Percentiles rank a stretch among this genome's conserved stretches.
Evolutionary conservation across 2,888 invertebrate species (phyloP).

Genomic region (Lacanobia wlatinum): DNA sequence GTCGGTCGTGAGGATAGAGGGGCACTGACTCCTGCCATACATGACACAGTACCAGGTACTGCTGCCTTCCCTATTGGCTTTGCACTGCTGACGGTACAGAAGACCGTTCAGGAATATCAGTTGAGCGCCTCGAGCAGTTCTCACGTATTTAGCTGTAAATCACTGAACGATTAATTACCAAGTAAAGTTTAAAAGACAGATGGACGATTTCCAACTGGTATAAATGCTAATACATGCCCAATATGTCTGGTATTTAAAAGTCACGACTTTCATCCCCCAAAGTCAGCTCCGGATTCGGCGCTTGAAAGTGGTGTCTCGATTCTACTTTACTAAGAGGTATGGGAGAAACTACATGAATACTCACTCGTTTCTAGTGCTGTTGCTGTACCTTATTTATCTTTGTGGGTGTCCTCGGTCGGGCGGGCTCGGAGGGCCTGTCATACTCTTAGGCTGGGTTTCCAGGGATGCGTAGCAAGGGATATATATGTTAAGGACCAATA

Average conservation of each 20-base stretch:
- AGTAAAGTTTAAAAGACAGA: neutral
- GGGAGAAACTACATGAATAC: conserved; percentile 23
- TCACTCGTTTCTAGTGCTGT: conserved; percentile 3
- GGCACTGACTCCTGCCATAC: conserved; percentile 71
- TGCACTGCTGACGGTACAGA: conserved; percentile 73
- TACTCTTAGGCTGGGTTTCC: no score
- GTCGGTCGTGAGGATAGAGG: conserved; percentile 71
- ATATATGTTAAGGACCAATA: no score
- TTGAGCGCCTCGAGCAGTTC: conserved; percentile 71
- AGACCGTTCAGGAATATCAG: conserved; percentile 69
- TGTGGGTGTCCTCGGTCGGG: neutral
- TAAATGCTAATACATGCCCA: neutral
- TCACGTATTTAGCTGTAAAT: conserved; percentile 73
- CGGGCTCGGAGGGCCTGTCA: neutral
- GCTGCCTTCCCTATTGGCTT: conserved; percentile 69
- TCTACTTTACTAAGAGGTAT: conserved; percentile 12
- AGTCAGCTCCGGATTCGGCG: neutral
- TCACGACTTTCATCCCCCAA: conserved; percentile 10
- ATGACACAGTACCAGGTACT: conserved; percentile 77
- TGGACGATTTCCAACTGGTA: neutral
- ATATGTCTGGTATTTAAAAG: neutral
- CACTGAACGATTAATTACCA: conserved; percentile 40
- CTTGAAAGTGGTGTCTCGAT: conserved; percentile 8
- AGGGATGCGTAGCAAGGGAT: no score
- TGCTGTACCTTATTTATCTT: neutral